Evolutionary conservation across 2,797 vertebrate genomes (phyloP).

Genomic region (Melanotaenia nigrans): DNA sequence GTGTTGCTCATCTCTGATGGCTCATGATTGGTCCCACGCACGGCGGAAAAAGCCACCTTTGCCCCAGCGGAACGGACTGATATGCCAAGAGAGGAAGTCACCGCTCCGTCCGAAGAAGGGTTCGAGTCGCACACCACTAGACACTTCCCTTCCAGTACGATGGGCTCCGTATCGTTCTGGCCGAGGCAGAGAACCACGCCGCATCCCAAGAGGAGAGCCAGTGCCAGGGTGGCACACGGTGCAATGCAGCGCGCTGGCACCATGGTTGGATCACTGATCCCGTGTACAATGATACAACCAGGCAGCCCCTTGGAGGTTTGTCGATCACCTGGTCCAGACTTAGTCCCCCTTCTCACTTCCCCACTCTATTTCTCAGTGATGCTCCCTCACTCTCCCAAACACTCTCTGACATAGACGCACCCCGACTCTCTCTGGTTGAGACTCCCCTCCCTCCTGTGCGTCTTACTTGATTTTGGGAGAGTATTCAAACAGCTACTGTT

Average conservation of each 20-base stretch:
- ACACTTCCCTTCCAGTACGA: slow-evolving; percentile 97
- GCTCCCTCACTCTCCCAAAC: slow-evolving; percentile 74
- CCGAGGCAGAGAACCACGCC: slow-evolving; percentile 81
- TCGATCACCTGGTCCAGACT: slow-evolving; percentile 84
- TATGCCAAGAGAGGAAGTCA: slow-evolving; percentile 95
- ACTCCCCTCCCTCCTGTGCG: slow-evolving; percentile 77
- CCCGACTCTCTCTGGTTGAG: slow-evolving; percentile 64
- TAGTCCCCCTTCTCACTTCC: slow-evolving; percentile 64
- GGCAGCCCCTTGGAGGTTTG: slow-evolving; percentile 85
- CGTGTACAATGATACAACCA: slow-evolving; percentile 80
- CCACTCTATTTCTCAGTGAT: slow-evolving; percentile 65
- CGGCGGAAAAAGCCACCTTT: slow-evolving; percentile 89
- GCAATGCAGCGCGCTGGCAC: slow-evolving; percentile 82
- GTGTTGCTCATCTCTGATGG: slow-evolving; percentile 97
- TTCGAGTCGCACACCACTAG: slow-evolving; percentile 98
- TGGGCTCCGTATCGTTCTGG: slow-evolving; percentile 98
- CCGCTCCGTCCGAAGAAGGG: slow-evolving; percentile 94
- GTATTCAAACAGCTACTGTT: slow-evolving; percentile 72
- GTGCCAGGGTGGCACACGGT: slow-evolving; percentile 86
- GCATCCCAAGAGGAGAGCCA: slow-evolving; percentile 86
- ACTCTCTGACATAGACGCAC: slow-evolving; percentile 72
- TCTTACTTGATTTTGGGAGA: slow-evolving; percentile 75
- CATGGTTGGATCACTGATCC: slow-evolving; percentile 84
- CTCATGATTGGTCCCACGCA: slow-evolving; percentile 90
- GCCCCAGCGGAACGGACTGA: slow-evolving; percentile 92